These are phyloP conservation scores for Tipula unca DNA, from an alignment of 2,888 invertebrate species.

Conservation along the genomic window DNA sequence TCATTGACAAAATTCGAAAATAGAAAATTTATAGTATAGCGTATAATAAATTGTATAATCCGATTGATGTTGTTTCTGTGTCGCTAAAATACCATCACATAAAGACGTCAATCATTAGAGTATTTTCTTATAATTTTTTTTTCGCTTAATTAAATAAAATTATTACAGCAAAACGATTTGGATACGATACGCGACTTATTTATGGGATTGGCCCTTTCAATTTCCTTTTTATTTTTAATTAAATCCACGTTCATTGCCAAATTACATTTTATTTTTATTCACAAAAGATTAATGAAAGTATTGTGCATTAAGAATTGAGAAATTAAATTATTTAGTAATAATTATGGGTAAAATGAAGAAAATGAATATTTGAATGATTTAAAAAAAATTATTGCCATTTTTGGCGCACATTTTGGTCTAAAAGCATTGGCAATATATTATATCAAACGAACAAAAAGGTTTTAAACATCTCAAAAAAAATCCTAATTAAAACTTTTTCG, in stretches of 20 bases:
- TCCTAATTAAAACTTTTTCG: not conserved
- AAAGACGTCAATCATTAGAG: too few species aligned
- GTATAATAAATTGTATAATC: not conserved
- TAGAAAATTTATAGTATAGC: not conserved
- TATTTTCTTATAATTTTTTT: not conserved
- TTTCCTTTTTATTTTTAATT: not conserved
- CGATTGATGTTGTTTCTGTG: not conserved
- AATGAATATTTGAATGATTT: not conserved
- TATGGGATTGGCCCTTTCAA: not conserved
- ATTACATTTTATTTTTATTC: not conserved
- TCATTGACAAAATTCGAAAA: slow-evolving; percentile 9
- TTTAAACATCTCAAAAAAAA: not conserved
- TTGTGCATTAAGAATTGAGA: not conserved
- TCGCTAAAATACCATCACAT: not conserved
- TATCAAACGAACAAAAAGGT: not conserved
- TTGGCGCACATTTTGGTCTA: not conserved
- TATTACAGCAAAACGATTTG: not conserved
- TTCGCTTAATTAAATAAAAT: not conserved
- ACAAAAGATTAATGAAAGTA: not conserved
- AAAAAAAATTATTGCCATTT: not conserved
- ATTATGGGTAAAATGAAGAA: not conserved
- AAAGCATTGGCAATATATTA: not conserved
- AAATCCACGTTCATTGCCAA: not conserved
- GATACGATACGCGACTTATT: not conserved
- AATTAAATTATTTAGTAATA: not conserved